Conservation (phyloP, 2,888 invertebrate genomes). For the Caenorhabditis afra region DNA sequence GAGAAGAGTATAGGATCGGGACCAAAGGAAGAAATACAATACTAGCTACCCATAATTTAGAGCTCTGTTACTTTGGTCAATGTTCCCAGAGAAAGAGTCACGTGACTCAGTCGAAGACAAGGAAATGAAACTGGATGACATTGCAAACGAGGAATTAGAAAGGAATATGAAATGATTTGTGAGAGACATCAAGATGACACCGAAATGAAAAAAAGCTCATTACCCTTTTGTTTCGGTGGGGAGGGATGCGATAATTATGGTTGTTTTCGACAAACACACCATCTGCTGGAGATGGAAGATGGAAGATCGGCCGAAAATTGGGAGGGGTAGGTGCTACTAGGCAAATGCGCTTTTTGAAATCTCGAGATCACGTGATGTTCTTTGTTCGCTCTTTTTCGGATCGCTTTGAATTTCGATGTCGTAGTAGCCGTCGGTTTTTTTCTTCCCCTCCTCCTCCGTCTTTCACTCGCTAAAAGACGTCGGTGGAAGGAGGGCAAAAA, state of each 20-base stretch:
- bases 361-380: conserved; percentile 46
- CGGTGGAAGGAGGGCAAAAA: conserved; percentile 8
- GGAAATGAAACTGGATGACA: no score
- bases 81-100: no score
- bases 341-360: conserved; percentile 13
- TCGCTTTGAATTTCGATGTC: conserved; percentile 18
- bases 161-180: no score
- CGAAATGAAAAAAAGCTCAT: not conserved
- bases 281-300: not conserved
- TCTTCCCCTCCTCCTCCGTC: not conserved
- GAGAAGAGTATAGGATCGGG: not conserved
- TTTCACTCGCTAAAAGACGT: conserved; percentile 1
- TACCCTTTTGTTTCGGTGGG: not conserved
- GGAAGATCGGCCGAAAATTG: conserved; percentile 10
- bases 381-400: conserved; percentile 38
- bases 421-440: not conserved
- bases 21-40: conserved; percentile 1
- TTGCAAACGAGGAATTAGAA: no score
- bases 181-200: not conserved
- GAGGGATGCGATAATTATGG: not conserved
- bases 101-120: no score
- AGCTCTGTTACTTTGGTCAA: no score
- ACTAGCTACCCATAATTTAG: no score
- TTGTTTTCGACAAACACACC: conserved; percentile 11
- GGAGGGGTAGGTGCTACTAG: not conserved